These are phyloP conservation scores for Cladorhizidae sp. DNA, from an alignment of 37 sponge, comb jelly and placozoan genomes.

Conservation along the genomic window DNA sequence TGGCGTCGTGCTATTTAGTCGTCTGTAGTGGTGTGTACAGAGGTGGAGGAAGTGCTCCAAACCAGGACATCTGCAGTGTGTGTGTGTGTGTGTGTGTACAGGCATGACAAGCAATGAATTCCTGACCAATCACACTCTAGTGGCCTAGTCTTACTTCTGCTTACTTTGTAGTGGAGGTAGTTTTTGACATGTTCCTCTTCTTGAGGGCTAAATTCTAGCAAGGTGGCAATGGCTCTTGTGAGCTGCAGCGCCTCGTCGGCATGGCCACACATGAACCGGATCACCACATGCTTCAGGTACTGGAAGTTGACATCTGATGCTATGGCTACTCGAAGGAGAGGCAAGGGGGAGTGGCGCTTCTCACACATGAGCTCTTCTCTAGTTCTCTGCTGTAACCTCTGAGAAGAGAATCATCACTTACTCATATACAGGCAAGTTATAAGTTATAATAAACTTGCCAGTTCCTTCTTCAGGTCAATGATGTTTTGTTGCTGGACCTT, in stretches of 20 bases:
- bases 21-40: conserved; percentile 1
- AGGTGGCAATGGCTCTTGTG: conserved; percentile 59
- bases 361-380: too few relatives aligned
- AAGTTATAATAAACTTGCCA: conserved; percentile 31
- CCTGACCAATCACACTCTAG: too few relatives aligned
- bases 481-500: conserved; percentile 76
- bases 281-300: conserved; percentile 78
- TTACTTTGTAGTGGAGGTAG: conserved; percentile 69
- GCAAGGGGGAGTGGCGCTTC: neutral
- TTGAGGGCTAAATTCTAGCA: conserved; percentile 58
- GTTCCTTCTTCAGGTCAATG: conserved; percentile 76
- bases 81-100: neutral
- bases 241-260: conserved; percentile 75
- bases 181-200: conserved; percentile 63
- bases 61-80: conserved; percentile 55
- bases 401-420: neutral
- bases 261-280: conserved; percentile 70
- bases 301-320: conserved; percentile 60
- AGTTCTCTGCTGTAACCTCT: neutral
- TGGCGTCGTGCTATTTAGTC: too few relatives aligned
- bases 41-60: conserved; percentile 47
- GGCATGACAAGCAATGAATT: too few relatives aligned
- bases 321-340: conserved; percentile 10
- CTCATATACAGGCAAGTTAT: neutral
- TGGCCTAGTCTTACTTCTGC: too few relatives aligned